Conservation (phyloP, 2,113 vertebrate genomes). For the Condylura cristata region DNA sequence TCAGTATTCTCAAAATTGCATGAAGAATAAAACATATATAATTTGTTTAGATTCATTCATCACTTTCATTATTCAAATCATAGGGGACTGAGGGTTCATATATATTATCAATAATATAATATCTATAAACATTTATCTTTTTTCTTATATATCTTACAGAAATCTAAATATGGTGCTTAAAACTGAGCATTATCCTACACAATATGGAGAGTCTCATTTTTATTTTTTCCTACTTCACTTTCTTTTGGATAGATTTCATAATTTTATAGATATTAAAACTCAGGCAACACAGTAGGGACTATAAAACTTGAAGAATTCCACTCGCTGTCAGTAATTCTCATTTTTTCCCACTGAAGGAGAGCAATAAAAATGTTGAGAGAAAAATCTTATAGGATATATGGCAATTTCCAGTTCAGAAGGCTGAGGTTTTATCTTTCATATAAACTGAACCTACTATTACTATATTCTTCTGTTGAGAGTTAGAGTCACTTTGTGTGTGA, state of each 20-base stretch:
- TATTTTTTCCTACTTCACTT: not conserved
- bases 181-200: not conserved
- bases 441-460: not conserved
- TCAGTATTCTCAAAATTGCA: not conserved
- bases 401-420: conserved; percentile 5
- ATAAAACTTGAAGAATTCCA: conserved; percentile 65
- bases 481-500: not conserved
- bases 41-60: not conserved
- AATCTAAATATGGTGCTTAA: not conserved
- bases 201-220: not conserved
- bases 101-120: not conserved
- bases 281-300: conserved; percentile 21
- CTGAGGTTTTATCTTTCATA: conserved; percentile 58
- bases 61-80: not conserved
- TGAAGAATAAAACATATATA: not conserved
- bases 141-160: not conserved
- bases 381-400: conserved; percentile 57
- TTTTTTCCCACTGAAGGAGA: conserved; percentile 53
- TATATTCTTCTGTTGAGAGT: not conserved
- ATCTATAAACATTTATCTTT: conserved; percentile 31
- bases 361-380: conserved; percentile 66
- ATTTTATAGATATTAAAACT: conserved; percentile 73
- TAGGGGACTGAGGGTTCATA: not conserved
- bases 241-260: conserved; percentile 50
- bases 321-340: conserved; percentile 68